phyloP scores from a whole-genome alignment of 2,888 invertebrate genomes.

The Acronicta leporina region DNA sequence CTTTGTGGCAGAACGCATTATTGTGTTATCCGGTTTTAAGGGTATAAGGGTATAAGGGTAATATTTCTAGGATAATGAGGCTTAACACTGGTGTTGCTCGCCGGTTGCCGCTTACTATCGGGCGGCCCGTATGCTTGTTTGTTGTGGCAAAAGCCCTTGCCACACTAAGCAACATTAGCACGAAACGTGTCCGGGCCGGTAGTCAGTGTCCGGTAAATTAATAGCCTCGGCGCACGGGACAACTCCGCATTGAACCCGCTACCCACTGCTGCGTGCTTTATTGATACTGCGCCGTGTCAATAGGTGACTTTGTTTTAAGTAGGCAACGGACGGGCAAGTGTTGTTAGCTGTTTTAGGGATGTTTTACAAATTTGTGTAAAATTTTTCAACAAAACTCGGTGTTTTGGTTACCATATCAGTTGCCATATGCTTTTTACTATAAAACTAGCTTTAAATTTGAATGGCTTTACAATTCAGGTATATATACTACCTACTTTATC shows the following conservation, averaged over 20 bases:
- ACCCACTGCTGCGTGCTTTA: slow-evolving; percentile 65
- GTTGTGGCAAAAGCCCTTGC: slow-evolving; percentile 23
- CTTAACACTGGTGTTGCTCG: no score
- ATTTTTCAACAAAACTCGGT: background rate
- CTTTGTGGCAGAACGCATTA: no score
- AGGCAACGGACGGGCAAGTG: background rate
- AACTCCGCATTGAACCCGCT: slow-evolving; percentile 65
- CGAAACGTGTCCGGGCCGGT: slow-evolving; percentile 48
- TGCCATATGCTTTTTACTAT: no score
- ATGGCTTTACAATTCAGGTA: no score
- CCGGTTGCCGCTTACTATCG: no score
- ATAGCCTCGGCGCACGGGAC: slow-evolving; percentile 71
- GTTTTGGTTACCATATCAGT: no score
- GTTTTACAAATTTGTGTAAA: background rate
- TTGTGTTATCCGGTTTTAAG: no score
- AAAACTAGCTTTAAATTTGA: no score
- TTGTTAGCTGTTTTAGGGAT: background rate
- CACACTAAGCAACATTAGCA: slow-evolving; percentile 27
- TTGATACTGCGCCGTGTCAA: slow-evolving; percentile 43
- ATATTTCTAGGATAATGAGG: no score
- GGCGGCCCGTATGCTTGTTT: no score
- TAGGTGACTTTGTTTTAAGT: slow-evolving; percentile 37
- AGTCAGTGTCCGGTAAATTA: slow-evolving; percentile 67
- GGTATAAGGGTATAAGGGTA: no score
- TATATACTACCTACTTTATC: no score